Conservation (phyloP, 1,140 invertebrate species). For the Trachymyrmex septentrionalis region DNA sequence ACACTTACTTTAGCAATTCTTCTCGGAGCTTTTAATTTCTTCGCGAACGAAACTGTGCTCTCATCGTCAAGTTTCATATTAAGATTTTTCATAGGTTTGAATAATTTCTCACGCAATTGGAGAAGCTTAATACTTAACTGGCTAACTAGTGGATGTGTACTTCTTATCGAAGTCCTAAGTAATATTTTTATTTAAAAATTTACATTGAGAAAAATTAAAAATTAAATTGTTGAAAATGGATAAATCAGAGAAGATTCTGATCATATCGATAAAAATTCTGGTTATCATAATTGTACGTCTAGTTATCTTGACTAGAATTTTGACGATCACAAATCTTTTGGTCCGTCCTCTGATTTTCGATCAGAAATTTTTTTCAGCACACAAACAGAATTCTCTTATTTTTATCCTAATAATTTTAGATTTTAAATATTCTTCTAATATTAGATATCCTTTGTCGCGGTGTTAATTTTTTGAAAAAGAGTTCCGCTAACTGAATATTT, state of each 20-base stretch:
- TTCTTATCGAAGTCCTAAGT: background rate
- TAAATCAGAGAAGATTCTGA: too few relatives aligned
- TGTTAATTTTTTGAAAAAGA: background rate
- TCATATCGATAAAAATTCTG: too few relatives aligned
- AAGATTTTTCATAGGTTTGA: constrained; percentile 10
- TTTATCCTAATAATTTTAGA: background rate
- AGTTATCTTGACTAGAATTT: too few relatives aligned
- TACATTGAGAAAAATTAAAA: too few relatives aligned
- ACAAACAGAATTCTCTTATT: background rate
- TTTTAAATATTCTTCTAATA: background rate
- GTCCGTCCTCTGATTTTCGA: too few relatives aligned
- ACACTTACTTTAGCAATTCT: constrained; percentile 25
- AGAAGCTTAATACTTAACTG: background rate
- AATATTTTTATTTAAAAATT: background rate
- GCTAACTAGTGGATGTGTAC: background rate
- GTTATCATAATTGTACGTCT: too few relatives aligned
- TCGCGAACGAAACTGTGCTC: background rate
- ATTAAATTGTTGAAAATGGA: too few relatives aligned
- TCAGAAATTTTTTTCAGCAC: background rate
- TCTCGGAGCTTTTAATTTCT: constrained; percentile 46
- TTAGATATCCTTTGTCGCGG: background rate
- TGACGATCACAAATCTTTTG: too few relatives aligned
- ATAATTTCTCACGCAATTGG: background rate
- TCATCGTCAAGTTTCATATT: background rate
- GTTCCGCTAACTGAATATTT: background rate